phyloP scores from a whole-genome alignment of 2,888 invertebrate species.

The Melanargia galathea region DNA sequence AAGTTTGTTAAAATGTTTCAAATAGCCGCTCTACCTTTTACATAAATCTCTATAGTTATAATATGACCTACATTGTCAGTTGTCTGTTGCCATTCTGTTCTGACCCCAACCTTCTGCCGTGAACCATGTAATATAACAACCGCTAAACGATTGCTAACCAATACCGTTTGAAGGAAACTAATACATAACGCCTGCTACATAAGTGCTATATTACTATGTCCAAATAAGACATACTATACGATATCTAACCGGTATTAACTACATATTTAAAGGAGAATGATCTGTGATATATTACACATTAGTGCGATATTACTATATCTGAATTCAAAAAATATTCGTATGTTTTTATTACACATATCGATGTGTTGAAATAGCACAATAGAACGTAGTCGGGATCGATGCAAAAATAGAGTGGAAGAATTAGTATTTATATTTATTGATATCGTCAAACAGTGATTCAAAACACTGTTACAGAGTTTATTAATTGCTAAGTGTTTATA shows the following conservation, averaged over 20 bases:
- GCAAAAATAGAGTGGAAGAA: conserved; percentile 2
- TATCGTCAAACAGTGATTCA: background rate
- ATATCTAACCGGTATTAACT: background rate
- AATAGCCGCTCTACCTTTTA: background rate
- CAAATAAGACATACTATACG: background rate
- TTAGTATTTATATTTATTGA: conserved; percentile 15
- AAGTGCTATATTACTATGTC: conserved; percentile 6
- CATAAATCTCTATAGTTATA: background rate
- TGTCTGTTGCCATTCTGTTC: conserved; percentile 22
- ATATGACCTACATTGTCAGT: conserved; percentile 22
- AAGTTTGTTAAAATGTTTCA: no score
- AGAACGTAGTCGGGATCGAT: background rate
- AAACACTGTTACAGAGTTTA: background rate
- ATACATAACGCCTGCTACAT: background rate
- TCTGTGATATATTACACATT: background rate
- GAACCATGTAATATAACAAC: conserved; percentile 16
- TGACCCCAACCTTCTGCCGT: conserved; percentile 24
- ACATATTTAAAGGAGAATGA: conserved; percentile 5
- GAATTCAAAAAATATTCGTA: background rate
- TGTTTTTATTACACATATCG: conserved; percentile 5
- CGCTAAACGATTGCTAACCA: conserved; percentile 17
- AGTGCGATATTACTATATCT: background rate
- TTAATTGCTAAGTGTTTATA: background rate
- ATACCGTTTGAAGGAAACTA: conserved; percentile 15
- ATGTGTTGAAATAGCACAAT: conserved; percentile 10